Percentiles rank a stretch among this genome's conserved stretches.
Conservation (phyloP, 2,888 invertebrate genomes). For the Parelbella ahira region DNA sequence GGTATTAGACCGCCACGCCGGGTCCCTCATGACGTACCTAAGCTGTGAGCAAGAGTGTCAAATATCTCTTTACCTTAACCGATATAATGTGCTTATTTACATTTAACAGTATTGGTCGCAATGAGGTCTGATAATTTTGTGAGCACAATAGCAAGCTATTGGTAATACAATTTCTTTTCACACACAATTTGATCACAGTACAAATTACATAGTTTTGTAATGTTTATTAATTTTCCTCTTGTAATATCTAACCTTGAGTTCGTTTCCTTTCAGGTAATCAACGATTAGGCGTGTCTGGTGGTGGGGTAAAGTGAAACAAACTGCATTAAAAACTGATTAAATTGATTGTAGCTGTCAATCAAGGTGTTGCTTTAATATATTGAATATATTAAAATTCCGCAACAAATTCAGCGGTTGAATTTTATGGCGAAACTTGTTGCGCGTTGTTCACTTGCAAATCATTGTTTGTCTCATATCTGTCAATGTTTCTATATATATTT, state of each 20-base stretch:
- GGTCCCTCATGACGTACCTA: too few relatives aligned
- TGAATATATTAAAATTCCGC: constrained; percentile 14
- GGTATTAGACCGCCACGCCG: too few relatives aligned
- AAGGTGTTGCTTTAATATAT: constrained; percentile 10
- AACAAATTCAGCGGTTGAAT: background rate
- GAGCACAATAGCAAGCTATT: constrained; percentile 1
- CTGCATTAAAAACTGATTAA: background rate
- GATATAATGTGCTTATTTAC: too few relatives aligned
- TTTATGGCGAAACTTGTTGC: constrained; percentile 2
- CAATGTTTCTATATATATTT: too few relatives aligned
- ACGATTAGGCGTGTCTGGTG: constrained; percentile 11
- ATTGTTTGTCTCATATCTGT: too few relatives aligned
- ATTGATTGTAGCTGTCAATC: constrained; percentile 18
- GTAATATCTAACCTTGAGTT: constrained; percentile 10
- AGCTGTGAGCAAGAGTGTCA: too few relatives aligned
- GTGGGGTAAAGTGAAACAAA: constrained; percentile 8
- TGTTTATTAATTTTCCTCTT: constrained; percentile 9
- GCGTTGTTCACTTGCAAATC: background rate
- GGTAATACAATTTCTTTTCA: constrained; percentile 7
- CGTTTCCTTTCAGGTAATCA: constrained; percentile 21
- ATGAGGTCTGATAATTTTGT: constrained; percentile 1
- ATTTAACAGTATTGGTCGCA: background rate
- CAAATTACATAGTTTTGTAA: constrained; percentile 7
- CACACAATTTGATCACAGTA: too few relatives aligned
- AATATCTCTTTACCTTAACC: too few relatives aligned